A percentile compares a stretch with the other conserved stretches of the same genome.
Evolutionary conservation across 2,888 invertebrate species (phyloP).

Genomic region (Athalia rosae): DNA sequence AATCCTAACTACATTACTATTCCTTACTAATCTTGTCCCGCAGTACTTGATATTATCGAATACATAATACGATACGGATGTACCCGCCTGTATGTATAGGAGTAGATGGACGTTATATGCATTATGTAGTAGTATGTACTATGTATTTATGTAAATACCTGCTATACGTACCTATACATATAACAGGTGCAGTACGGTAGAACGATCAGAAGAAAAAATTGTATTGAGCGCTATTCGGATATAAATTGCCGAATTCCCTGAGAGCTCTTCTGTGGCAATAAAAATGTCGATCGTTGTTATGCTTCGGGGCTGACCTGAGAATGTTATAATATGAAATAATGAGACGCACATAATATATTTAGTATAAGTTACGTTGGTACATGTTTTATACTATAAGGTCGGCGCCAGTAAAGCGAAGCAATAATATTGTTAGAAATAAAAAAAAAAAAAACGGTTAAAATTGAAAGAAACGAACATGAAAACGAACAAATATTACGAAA

Average conservation of each 20-base stretch:
- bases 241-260: not conserved
- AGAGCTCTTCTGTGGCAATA: constrained; percentile 4
- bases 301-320: not conserved
- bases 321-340: constrained; percentile 2
- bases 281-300: constrained; percentile 22
- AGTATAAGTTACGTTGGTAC: not conserved
- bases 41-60: constrained; percentile 34
- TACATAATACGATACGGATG: constrained; percentile 16
- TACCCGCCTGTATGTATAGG: constrained; percentile 21
- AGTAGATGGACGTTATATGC: constrained; percentile 11
- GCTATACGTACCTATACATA: constrained; percentile 12
- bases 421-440: constrained; percentile 37
- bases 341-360: constrained; percentile 38
- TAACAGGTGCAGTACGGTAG: not conserved
- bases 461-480: constrained; percentile 8
- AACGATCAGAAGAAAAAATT: not conserved
- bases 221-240: not conserved
- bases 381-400: constrained; percentile 1
- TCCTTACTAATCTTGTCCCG: constrained; percentile 4
- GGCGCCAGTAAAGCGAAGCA: constrained; percentile 27
- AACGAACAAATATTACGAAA: too few relatives aligned
- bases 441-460: constrained; percentile 38
- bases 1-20: constrained; percentile 18
- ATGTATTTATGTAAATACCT: constrained; percentile 15
- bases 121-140: too few relatives aligned